Evolutionary conservation across 2,888 invertebrate species (phyloP).

Genomic region (Mesoligia furuncula): DNA sequence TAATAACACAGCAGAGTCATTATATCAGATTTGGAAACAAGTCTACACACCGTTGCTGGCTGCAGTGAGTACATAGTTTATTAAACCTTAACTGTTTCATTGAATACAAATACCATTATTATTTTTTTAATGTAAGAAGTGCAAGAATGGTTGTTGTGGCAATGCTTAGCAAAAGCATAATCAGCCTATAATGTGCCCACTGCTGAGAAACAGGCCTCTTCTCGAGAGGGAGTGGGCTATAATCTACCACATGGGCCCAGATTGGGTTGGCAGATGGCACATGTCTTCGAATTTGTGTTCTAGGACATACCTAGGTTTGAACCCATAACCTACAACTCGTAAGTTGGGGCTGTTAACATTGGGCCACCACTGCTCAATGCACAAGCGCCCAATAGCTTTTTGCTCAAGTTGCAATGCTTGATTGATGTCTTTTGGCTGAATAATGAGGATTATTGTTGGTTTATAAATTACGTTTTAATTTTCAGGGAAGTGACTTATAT

Average conservation of each 20-base stretch:
- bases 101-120: background rate
- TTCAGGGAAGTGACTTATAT: conserved; percentile 83
- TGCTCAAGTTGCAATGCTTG: background rate
- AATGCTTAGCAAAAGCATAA: background rate
- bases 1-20: conserved; percentile 82
- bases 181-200: background rate
- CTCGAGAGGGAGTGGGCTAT: too few species aligned
- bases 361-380: background rate
- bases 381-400: too few species aligned
- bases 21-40: conserved; percentile 85
- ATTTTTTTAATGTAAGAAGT: background rate
- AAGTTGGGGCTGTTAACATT: background rate
- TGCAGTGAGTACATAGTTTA: conserved; percentile 72
- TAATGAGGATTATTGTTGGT: background rate
- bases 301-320: too few species aligned
- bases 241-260: background rate
- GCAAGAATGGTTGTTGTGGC: background rate
- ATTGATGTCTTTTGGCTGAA: background rate
- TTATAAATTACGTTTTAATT: conserved; percentile 3
- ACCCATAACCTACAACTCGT: background rate
- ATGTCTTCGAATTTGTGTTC: background rate
- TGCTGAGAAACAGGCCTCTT: too few species aligned
- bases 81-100: background rate
- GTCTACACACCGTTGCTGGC: conserved; percentile 84
- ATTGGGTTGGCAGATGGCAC: background rate